Percentiles rank a stretch among this genome's conserved stretches.
Conservation (phyloP, 2,797 vertebrate species). For the Pyrocephalus nanus region DNA sequence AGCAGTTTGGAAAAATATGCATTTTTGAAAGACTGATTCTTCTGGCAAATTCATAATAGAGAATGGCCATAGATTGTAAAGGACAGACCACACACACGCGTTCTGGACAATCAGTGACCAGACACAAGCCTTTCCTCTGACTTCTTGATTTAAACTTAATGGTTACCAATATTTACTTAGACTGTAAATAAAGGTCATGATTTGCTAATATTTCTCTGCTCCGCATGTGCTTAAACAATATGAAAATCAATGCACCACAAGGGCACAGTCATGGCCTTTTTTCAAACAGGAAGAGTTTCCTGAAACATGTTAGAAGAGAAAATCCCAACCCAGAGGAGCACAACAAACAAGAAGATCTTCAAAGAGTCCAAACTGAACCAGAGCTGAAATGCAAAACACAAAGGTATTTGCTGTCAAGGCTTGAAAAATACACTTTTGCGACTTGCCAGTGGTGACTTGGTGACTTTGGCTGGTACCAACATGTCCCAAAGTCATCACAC, state of each 20-base stretch:
- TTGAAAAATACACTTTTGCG: neutral
- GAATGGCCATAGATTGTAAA: neutral
- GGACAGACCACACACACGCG: neutral
- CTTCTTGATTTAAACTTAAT: neutral
- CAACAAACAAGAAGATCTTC: neutral
- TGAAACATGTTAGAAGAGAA: neutral
- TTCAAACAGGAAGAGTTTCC: neutral
- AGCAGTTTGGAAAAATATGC: neutral
- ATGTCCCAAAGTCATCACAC: fast-evolving
- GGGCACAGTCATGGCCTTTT: neutral
- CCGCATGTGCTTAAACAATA: neutral
- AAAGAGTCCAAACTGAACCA: neutral
- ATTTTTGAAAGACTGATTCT: neutral
- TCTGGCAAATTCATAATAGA: neutral
- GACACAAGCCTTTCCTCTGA: neutral
- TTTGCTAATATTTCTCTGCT: neutral
- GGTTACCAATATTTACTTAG: neutral
- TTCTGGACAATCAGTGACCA: neutral
- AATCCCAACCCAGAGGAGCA: neutral
- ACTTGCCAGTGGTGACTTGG: neutral
- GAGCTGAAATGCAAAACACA: neutral
- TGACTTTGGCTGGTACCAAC: neutral
- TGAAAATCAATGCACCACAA: neutral
- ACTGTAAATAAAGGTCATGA: neutral
- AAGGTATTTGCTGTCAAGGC: neutral